Conservation (phyloP, 1,140 invertebrate genomes). For the Leptinotarsa undecemlineata region DNA sequence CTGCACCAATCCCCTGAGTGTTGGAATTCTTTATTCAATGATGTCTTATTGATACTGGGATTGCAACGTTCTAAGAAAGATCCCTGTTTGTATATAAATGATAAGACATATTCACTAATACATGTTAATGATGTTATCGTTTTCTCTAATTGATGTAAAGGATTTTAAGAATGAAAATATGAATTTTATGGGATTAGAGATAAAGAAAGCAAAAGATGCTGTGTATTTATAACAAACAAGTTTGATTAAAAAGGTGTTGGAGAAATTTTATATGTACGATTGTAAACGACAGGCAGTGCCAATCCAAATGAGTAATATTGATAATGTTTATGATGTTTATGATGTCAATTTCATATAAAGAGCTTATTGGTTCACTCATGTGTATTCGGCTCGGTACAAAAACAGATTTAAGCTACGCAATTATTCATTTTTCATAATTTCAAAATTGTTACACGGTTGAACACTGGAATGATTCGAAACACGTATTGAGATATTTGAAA, state of each 20-base stretch:
- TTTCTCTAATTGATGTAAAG: constrained; percentile 13
- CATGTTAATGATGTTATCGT: constrained; percentile 48
- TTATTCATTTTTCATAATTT: constrained; percentile 51
- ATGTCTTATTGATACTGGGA: constrained; percentile 38
- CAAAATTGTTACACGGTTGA: constrained; percentile 44
- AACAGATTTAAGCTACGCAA: constrained; percentile 55
- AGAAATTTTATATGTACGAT: constrained; percentile 43
- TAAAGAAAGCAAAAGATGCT: neutral
- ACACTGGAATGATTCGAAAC: constrained; percentile 52
- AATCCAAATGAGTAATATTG: constrained; percentile 34
- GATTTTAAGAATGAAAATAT: constrained; percentile 17
- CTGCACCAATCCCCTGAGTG: neutral
- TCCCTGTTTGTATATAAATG: constrained; percentile 46
- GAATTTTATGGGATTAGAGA: neutral
- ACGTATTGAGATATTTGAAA: constrained; percentile 53
- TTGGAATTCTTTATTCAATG: constrained; percentile 34
- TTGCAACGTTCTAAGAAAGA: constrained; percentile 36
- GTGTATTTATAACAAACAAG: neutral
- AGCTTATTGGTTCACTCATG: constrained; percentile 52
- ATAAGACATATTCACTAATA: constrained; percentile 36
- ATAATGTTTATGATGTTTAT: constrained; percentile 28
- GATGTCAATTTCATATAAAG: constrained; percentile 47
- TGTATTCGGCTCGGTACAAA: constrained; percentile 52
- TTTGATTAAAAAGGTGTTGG: constrained; percentile 22
- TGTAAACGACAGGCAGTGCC: constrained; percentile 39